A percentile compares a stretch with the other conserved stretches of the same genome.
These are phyloP conservation scores for Formica exsecta DNA, from an alignment of 1,140 invertebrate genomes.

Conservation along the genomic window DNA sequence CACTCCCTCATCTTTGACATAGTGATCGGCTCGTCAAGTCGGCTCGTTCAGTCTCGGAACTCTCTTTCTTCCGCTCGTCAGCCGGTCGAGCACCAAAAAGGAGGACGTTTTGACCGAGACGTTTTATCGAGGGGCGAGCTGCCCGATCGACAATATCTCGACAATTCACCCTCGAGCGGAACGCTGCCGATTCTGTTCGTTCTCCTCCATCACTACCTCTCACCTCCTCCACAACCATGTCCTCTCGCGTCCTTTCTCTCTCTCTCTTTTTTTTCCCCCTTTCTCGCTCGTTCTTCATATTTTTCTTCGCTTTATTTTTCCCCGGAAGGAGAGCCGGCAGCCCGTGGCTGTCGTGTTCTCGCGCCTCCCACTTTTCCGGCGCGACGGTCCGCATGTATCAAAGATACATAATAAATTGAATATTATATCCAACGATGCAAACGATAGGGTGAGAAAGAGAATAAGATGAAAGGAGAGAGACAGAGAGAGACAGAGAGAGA, in stretches of 20 bases:
- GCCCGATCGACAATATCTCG: constrained; percentile 61
- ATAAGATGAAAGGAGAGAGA: not conserved
- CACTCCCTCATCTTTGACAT: constrained; percentile 61
- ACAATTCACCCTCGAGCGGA: constrained; percentile 61
- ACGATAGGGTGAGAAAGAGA: constrained; percentile 14
- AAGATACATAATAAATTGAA: constrained; percentile 80
- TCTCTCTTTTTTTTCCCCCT: constrained; percentile 18
- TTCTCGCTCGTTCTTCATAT: constrained; percentile 31
- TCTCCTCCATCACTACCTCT: constrained; percentile 12
- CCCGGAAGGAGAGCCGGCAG: constrained; percentile 42
- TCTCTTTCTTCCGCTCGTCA: constrained; percentile 38
- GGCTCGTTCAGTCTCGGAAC: constrained; percentile 16
- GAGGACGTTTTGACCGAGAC: constrained; percentile 34
- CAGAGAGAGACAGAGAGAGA: not conserved
- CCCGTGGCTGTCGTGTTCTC: constrained; percentile 25
- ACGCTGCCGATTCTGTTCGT: constrained; percentile 23
- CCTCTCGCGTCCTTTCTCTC: not conserved
- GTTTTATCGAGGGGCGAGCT: constrained; percentile 46
- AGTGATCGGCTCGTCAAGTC: constrained; percentile 49
- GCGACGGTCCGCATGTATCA: constrained; percentile 67
- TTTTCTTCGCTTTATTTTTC: constrained; percentile 46
- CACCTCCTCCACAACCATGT: constrained; percentile 1
- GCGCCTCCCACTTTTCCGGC: constrained; percentile 30
- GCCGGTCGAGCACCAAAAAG: constrained; percentile 54
- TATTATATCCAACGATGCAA: constrained; percentile 77